These are phyloP conservation scores for Mizuhopecten yessoensis DNA, from an alignment of 1,140 invertebrate species.

Conservation along the genomic window DNA sequence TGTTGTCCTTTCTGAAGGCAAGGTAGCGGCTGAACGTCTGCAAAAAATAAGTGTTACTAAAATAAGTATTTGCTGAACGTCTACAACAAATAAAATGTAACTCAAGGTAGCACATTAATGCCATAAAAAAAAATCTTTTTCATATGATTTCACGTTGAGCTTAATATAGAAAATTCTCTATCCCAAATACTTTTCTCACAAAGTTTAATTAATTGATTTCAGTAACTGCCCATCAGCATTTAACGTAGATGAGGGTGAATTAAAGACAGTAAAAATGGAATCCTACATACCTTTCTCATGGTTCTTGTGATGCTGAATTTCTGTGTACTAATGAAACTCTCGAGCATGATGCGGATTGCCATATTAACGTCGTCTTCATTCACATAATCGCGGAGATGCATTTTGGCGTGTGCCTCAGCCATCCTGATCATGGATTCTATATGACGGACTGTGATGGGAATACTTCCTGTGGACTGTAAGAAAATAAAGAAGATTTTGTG, in stretches of 20 bases:
- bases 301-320: conserved; percentile 98
- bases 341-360: conserved; percentile 97
- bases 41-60: conserved; percentile 70
- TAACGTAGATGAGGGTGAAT: background rate
- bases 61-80: background rate
- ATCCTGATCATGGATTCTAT: conserved; percentile 98
- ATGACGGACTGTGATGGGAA: conserved; percentile 99
- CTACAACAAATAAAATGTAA: background rate
- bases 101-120: no score
- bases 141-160: no score
- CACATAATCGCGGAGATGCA: conserved; percentile 97
- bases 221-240: background rate
- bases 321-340: conserved; percentile 99
- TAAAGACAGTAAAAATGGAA: no score
- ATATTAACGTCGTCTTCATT: conserved; percentile 98
- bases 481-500: background rate
- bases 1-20: conserved; percentile 97
- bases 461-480: conserved; percentile 93
- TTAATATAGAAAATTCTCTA: no score
- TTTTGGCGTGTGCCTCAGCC: conserved; percentile 97
- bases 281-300: conserved; percentile 93
- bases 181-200: no score
- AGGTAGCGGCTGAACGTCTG: conserved; percentile 97
- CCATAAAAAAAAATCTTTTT: no score
- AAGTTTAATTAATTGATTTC: no score